Evolutionary conservation across 2,797 vertebrate species (phyloP).

Genomic region (Falco naumanni): DNA sequence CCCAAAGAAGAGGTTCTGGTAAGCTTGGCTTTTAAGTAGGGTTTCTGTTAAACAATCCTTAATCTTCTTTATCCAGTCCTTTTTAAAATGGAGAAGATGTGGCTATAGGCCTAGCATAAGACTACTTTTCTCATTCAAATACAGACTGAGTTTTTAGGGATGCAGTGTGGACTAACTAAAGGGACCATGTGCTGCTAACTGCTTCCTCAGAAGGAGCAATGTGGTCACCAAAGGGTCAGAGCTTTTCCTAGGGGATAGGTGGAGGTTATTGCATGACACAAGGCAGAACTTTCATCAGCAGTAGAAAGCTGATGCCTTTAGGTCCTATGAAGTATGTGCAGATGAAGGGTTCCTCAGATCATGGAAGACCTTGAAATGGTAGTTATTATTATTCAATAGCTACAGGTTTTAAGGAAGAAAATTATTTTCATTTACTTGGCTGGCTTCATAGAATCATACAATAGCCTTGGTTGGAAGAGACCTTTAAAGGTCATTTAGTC

Average conservation of each 20-base stretch:
- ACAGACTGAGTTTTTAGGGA: neutral
- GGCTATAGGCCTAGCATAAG: neutral
- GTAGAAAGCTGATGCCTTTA: neutral
- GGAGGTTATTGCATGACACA: neutral
- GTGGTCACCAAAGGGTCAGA: neutral
- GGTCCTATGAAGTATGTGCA: rapidly evolving
- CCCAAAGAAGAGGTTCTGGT: neutral
- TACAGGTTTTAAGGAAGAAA: neutral
- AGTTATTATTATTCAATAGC: neutral
- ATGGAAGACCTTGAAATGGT: neutral
- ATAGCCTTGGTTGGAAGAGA: neutral
- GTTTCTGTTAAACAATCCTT: neutral
- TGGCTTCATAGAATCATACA: neutral
- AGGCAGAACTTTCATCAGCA: neutral
- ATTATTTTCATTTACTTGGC: neutral
- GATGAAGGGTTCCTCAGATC: neutral
- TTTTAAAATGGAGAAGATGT: neutral
- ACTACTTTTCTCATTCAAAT: neutral
- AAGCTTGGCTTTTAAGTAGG: neutral
- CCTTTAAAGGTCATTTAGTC: neutral
- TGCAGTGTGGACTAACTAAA: neutral
- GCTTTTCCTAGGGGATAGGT: neutral
- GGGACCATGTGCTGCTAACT: rapidly evolving
- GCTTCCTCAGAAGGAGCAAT: neutral
- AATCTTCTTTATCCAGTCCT: neutral